These are phyloP conservation scores for Allobates femoralis DNA, from an alignment of 2,797 vertebrate species.

Conservation along the genomic window DNA sequence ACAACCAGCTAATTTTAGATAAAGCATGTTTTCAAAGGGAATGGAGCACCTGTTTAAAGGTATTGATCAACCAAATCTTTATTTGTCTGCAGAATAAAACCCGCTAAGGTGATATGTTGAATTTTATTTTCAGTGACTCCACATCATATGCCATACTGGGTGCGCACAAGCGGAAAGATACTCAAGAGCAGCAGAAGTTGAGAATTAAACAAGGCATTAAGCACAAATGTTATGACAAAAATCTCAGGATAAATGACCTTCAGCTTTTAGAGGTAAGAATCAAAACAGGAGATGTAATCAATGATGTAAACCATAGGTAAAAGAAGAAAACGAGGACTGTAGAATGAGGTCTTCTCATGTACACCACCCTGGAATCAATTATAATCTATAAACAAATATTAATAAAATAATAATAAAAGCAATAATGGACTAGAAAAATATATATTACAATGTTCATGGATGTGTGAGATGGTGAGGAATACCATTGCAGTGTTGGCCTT, in stretches of 20 bases:
- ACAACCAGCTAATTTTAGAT: too few species aligned
- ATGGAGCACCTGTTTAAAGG: too few species aligned
- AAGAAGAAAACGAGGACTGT: not conserved
- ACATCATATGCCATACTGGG: constrained; percentile 17
- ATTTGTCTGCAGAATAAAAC: not conserved
- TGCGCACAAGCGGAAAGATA: not conserved
- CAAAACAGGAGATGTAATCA: not conserved
- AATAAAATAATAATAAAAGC: too few species aligned
- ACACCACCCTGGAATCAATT: too few species aligned
- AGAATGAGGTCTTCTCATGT: too few species aligned
- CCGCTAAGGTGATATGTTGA: not conserved
- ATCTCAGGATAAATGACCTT: constrained; percentile 21
- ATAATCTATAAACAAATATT: too few species aligned
- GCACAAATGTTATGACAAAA: not conserved
- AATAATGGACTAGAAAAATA: too few species aligned
- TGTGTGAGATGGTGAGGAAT: too few species aligned
- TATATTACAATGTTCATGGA: too few species aligned
- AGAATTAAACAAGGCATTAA: not conserved
- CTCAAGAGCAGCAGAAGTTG: constrained; percentile 11
- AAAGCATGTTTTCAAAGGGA: too few species aligned
- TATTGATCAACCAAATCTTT: not conserved
- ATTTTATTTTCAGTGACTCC: constrained; percentile 12
- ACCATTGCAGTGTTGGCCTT: too few species aligned
- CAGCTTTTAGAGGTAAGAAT: constrained; percentile 44
- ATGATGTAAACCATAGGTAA: not conserved